phyloP scores from a whole-genome alignment of 1,140 invertebrate genomes.

The Liolophura sinensis region DNA sequence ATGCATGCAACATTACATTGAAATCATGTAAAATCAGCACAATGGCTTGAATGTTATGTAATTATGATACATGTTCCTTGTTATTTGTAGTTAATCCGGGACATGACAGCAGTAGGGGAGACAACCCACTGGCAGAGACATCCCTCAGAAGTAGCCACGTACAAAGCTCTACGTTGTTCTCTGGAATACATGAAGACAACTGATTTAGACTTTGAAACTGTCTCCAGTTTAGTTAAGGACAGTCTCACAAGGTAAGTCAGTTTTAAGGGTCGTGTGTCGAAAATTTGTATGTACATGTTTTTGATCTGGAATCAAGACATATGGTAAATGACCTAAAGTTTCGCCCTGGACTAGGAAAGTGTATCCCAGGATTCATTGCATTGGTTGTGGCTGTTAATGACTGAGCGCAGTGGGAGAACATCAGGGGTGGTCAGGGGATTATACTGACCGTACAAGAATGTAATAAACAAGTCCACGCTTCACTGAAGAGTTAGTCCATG shows the following conservation, averaged over 20 bases:
- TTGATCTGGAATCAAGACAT: no score
- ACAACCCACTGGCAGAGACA: constrained; percentile 43
- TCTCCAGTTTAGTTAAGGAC: constrained; percentile 28
- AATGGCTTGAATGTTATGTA: background rate
- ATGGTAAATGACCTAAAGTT: no score
- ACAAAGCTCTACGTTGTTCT: constrained; percentile 45
- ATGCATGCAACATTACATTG: background rate
- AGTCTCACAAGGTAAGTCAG: constrained; percentile 27
- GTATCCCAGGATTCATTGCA: no score
- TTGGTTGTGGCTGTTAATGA: no score
- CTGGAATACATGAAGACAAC: constrained; percentile 24
- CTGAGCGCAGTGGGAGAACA: no score
- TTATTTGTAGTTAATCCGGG: constrained; percentile 44
- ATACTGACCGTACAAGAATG: no score
- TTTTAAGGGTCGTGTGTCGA: background rate
- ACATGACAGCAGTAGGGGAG: constrained; percentile 52
- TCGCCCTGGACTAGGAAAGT: no score
- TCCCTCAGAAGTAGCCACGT: constrained; percentile 39
- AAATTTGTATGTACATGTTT: background rate
- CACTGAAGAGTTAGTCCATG: no score
- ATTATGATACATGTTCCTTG: constrained; percentile 1
- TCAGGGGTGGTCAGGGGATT: no score
- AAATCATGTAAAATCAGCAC: background rate
- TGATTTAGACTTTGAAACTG: constrained; percentile 20
- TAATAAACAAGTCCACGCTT: no score